phyloP scores from a whole-genome alignment of 2,888 invertebrate species.

The Dilophus febrilis region DNA sequence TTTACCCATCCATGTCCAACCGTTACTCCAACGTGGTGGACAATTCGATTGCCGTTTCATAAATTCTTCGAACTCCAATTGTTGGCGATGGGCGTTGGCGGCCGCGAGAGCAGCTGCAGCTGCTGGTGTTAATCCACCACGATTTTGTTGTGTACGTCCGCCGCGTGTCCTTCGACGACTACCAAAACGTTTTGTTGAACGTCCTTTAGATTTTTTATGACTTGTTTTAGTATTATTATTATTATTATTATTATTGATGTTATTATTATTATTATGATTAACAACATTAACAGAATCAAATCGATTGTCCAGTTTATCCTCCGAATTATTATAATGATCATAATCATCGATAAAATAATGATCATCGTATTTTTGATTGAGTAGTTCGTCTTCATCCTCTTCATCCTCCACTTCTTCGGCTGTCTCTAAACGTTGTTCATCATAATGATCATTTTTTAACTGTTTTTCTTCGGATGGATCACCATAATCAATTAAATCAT shows the following conservation, averaged over 20 bases:
- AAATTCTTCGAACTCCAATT: conserved; percentile 30
- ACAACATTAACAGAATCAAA: too few species aligned
- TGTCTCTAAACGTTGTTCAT: background rate
- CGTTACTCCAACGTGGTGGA: conserved; percentile 71
- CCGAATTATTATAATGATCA: too few species aligned
- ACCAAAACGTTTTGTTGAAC: conserved; percentile 4
- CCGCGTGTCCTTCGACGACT: conserved; percentile 7
- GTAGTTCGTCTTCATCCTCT: too few species aligned
- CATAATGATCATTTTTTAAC: too few species aligned
- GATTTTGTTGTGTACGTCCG: conserved; percentile 7
- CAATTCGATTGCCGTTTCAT: conserved; percentile 30
- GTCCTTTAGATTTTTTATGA: background rate
- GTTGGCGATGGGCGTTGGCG: too few species aligned
- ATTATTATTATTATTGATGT: background rate
- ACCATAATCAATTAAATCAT: too few species aligned
- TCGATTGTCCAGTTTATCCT: too few species aligned
- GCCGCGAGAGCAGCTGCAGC: too few species aligned
- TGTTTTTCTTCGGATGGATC: too few species aligned
- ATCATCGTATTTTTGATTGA: too few species aligned
- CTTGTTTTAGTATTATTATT: background rate
- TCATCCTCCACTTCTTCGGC: background rate
- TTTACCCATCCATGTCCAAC: conserved; percentile 83
- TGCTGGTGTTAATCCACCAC: conserved; percentile 15
- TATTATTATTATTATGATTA: background rate
- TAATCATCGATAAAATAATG: too few species aligned